Conservation (phyloP, 2,888 invertebrate genomes). For the Protonemura montana region DNA sequence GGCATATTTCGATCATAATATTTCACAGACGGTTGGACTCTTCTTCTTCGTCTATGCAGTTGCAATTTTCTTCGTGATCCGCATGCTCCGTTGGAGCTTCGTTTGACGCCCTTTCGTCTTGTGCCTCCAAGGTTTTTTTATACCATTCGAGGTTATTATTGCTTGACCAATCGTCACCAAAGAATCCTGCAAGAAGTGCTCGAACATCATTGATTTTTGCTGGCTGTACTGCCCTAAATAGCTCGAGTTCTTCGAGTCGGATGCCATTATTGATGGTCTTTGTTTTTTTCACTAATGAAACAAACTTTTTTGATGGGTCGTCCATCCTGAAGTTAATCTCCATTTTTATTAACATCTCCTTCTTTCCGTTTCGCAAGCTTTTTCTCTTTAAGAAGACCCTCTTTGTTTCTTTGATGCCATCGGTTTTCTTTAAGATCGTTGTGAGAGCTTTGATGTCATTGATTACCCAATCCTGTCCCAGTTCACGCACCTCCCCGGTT, state of each 20-base stretch:
- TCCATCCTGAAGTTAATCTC: slow-evolving; percentile 19
- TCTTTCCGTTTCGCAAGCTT: background rate
- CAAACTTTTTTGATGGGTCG: slow-evolving; percentile 14
- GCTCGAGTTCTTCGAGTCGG: background rate
- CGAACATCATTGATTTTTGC: background rate
- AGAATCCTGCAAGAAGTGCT: background rate
- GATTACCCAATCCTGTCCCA: background rate
- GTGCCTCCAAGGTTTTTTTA: background rate
- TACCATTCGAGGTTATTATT: background rate
- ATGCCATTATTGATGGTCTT: background rate
- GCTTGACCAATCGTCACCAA: background rate
- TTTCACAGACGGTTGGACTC: background rate
- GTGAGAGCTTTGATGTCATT: slow-evolving; percentile 8
- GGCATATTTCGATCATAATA: background rate
- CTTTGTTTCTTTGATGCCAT: slow-evolving; percentile 22
- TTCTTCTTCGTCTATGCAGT: slow-evolving; percentile 10
- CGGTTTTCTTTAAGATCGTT: slow-evolving; percentile 17
- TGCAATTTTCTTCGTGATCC: slow-evolving; percentile 16
- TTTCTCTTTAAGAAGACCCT: background rate
- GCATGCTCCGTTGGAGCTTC: background rate
- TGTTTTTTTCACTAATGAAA: background rate
- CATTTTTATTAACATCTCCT: slow-evolving; percentile 2
- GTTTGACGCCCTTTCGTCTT: background rate
- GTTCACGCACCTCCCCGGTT: slow-evolving; percentile 9
- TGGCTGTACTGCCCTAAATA: slow-evolving; percentile 8